A percentile compares a stretch with the other conserved stretches of the same genome.
Conservation (phyloP, 2,797 vertebrate genomes). For the Sus cebifrons region DNA sequence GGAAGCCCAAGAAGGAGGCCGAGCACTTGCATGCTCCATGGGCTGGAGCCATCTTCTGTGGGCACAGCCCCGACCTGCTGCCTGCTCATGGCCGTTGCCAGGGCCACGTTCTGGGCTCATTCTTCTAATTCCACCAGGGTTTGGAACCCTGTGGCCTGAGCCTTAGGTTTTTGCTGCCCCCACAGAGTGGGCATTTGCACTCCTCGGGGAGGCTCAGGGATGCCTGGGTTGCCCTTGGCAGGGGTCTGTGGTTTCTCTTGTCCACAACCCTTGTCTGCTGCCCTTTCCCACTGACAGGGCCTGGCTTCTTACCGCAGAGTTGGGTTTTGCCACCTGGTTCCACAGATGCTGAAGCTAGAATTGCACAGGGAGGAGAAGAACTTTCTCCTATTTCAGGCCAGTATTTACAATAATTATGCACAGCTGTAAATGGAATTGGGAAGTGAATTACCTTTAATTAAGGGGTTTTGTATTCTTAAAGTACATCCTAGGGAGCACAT, state of each 20-base stretch:
- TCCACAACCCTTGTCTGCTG: neutral
- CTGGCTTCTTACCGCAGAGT: neutral
- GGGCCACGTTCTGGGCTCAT: neutral
- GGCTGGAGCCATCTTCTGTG: neutral
- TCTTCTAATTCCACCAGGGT: neutral
- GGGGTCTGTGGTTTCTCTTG: neutral
- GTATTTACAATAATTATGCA: constrained; percentile 78
- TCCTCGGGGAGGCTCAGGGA: neutral
- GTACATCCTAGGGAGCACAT: constrained; percentile 32
- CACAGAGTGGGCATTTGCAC: neutral
- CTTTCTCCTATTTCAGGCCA: constrained; percentile 64
- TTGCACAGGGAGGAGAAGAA: neutral
- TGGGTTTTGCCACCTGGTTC: constrained; percentile 11
- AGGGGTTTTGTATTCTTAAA: constrained; percentile 65
- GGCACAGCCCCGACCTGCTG: neutral
- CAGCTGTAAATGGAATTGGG: constrained; percentile 67
- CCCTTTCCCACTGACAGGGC: neutral
- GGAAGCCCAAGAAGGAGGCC: neutral
- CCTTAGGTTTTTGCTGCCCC: neutral
- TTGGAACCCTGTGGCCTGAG: neutral
- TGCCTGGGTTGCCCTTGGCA: neutral
- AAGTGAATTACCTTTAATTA: constrained; percentile 76
- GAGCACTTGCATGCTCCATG: neutral
- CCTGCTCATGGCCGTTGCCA: neutral
- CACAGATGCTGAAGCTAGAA: constrained; percentile 1